A percentile compares a stretch with the other conserved stretches of the same genome.
Conservation (phyloP, 1,140 invertebrate genomes). For the Stegodyphus dumicola region DNA sequence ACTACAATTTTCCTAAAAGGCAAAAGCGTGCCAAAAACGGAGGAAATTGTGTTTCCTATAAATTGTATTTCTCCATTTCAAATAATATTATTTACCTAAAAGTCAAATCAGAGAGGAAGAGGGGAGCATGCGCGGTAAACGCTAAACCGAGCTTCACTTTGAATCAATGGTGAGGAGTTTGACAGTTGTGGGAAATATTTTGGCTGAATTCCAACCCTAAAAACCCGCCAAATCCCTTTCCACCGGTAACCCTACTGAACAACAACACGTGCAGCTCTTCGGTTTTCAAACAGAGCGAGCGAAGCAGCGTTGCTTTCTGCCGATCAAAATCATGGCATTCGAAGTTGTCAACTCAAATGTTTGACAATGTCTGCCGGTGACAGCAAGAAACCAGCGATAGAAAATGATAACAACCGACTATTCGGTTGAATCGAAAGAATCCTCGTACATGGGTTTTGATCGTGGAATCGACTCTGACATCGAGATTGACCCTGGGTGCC, state of each 20-base stretch:
- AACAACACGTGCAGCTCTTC: not conserved
- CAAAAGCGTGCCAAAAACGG: too few species aligned
- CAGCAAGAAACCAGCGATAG: not conserved
- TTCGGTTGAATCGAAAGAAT: conserved; percentile 86
- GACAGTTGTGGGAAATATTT: not conserved
- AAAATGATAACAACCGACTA: conserved; percentile 16
- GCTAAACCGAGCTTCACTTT: too few species aligned
- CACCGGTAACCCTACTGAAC: not conserved
- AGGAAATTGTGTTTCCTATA: too few species aligned
- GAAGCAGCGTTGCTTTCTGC: not conserved
- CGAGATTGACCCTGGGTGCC: conserved; percentile 75
- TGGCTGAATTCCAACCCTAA: not conserved
- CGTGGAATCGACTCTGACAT: conserved; percentile 87
- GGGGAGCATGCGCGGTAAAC: too few species aligned
- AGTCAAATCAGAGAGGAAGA: too few species aligned
- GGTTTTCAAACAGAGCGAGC: not conserved
- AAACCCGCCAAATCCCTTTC: not conserved
- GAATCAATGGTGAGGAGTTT: not conserved
- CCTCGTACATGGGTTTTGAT: conserved; percentile 89
- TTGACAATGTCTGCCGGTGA: not conserved
- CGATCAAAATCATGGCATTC: not conserved
- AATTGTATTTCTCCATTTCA: too few species aligned
- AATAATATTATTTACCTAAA: too few species aligned
- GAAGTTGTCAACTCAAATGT: not conserved
- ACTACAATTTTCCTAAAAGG: too few species aligned